Percentiles rank a stretch among this genome's conserved stretches.
Conservation (phyloP, 2,113 vertebrate genomes). For the Emydocephalus ijimae region DNA sequence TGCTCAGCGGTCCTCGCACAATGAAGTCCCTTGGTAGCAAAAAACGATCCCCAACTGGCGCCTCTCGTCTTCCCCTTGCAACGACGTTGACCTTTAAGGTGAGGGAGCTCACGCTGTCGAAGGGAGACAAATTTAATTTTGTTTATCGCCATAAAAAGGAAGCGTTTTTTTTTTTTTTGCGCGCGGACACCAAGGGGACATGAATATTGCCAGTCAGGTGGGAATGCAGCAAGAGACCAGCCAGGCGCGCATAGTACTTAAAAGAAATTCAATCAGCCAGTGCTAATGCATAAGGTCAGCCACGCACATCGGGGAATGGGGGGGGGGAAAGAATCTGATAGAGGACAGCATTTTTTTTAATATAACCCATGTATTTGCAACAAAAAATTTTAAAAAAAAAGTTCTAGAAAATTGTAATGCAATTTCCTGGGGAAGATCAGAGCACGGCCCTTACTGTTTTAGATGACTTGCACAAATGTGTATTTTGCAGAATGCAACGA, state of each 20-base stretch:
- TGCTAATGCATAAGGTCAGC: slow-evolving; percentile 84
- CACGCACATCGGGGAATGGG: slow-evolving; percentile 70
- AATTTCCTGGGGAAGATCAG: slow-evolving; percentile 65
- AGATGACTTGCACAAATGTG: slow-evolving; percentile 67
- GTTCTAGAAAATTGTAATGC: slow-evolving; percentile 73
- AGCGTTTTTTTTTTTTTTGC: slow-evolving; percentile 60
- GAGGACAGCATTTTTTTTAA: slow-evolving; percentile 79
- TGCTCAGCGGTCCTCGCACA: slow-evolving; percentile 19
- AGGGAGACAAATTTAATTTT: slow-evolving; percentile 75
- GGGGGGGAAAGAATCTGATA: slow-evolving; percentile 71
- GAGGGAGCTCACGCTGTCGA: slow-evolving; percentile 53
- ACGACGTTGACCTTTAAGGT: slow-evolving; percentile 70
- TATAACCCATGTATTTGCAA: slow-evolving; percentile 79
- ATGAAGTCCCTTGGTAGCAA: slow-evolving; percentile 37
- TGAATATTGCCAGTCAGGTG: slow-evolving; percentile 64
- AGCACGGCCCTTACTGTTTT: slow-evolving; percentile 65
- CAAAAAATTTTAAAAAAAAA: slow-evolving; percentile 24
- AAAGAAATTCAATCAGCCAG: slow-evolving; percentile 85
- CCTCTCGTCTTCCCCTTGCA: slow-evolving; percentile 37
- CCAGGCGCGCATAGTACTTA: slow-evolving; percentile 76
- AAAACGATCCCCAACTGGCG: slow-evolving; percentile 36
- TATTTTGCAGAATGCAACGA: slow-evolving; percentile 49
- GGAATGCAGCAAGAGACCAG: not conserved
- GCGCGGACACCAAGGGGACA: slow-evolving; percentile 66
- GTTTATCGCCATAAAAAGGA: slow-evolving; percentile 72